A percentile compares a stretch with the other conserved stretches of the same genome.
phyloP scores from a whole-genome alignment of 1,140 invertebrate species.

The Drosophila kepulauana region DNA sequence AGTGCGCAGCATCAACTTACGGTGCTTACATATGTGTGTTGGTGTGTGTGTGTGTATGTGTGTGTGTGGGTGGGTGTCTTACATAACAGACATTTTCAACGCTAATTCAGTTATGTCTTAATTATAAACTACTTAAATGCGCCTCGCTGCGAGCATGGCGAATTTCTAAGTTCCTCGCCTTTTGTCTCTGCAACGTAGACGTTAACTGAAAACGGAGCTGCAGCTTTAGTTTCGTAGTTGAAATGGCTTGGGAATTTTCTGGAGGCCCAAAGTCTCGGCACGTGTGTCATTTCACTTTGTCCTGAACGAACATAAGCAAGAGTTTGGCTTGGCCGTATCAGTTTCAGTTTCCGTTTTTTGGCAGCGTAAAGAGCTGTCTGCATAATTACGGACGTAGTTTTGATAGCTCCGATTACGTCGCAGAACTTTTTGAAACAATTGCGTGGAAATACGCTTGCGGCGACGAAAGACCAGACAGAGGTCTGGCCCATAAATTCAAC shows the following conservation, averaged over 20 bases:
- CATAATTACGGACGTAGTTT: conserved; percentile 73
- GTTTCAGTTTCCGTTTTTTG: conserved; percentile 62
- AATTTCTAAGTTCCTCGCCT: conserved; percentile 61
- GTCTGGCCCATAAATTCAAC: conserved; percentile 27
- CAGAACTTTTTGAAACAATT: conserved; percentile 33
- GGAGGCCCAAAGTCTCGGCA: conserved; percentile 44
- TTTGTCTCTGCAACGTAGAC: conserved; percentile 6
- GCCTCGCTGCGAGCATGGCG: conserved; percentile 63
- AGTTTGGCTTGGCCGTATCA: conserved; percentile 44
- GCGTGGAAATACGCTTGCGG: background rate
- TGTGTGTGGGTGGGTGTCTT: conserved; percentile 33
- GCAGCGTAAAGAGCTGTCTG: conserved; percentile 26
- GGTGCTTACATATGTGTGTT: conserved; percentile 35
- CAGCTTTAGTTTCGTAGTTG: background rate
- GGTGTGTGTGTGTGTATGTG: conserved; percentile 35
- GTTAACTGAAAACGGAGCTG: conserved; percentile 12
- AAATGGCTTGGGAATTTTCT: background rate
- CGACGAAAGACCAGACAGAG: background rate
- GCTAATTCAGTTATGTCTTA: conserved; percentile 84
- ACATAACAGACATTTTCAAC: conserved; percentile 79
- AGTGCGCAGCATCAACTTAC: conserved; percentile 44
- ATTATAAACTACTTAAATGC: conserved; percentile 82
- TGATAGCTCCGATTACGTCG: conserved; percentile 72
- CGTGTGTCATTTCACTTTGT: conserved; percentile 60
- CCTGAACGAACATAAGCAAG: background rate